Percentiles rank a stretch among this genome's conserved stretches.
phyloP scores from a whole-genome alignment of 2,113 vertebrate genomes.

The Phaetusa simplex region DNA sequence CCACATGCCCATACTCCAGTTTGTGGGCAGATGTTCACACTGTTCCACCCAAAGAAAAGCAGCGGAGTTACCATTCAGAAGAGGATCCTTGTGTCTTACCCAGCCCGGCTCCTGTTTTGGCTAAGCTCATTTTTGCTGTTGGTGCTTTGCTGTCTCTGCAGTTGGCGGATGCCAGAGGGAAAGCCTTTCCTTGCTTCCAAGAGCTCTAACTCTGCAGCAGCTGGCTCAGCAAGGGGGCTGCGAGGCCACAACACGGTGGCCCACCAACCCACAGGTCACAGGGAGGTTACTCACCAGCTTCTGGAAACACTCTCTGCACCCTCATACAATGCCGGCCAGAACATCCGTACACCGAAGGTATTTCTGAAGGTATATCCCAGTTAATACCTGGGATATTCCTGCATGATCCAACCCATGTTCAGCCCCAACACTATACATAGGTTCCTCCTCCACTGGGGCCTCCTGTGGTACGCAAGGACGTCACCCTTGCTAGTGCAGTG shows the following conservation, averaged over 20 bases:
- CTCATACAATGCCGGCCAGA: accelerated
- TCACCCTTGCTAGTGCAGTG: background rate
- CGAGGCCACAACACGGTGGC: background rate
- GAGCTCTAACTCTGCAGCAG: background rate
- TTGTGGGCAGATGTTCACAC: background rate
- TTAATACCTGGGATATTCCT: background rate
- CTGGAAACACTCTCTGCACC: background rate
- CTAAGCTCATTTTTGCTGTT: background rate
- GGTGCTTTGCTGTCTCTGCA: background rate
- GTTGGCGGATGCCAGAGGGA: background rate
- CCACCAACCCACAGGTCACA: background rate
- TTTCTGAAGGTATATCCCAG: background rate
- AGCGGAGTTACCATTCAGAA: background rate
- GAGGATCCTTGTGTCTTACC: background rate
- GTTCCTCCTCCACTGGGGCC: accelerated
- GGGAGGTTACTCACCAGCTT: background rate
- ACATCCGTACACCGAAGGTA: background rate
- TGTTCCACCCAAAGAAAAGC: background rate
- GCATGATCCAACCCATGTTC: background rate
- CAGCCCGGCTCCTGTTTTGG: background rate
- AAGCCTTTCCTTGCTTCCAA: background rate
- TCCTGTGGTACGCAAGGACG: background rate
- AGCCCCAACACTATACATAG: background rate
- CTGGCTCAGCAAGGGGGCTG: background rate
- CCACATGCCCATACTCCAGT: background rate